These are phyloP conservation scores for Ceuthmochares aereus DNA, from an alignment of 2,113 vertebrate genomes.

Conservation along the genomic window DNA sequence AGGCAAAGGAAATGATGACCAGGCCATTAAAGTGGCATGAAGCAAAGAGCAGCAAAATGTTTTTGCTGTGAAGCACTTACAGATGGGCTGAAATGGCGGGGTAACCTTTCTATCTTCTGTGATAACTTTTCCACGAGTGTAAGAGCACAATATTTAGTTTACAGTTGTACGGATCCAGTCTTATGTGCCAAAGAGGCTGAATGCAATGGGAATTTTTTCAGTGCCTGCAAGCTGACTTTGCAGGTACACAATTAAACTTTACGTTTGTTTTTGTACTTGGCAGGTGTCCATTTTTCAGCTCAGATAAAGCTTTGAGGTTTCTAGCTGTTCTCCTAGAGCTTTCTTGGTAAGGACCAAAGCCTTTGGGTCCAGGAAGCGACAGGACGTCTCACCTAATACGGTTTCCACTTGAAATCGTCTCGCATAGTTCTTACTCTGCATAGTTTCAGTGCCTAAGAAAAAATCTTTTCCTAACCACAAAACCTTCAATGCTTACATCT, in stretches of 20 bases:
- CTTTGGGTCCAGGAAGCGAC: background rate
- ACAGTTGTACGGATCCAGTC: background rate
- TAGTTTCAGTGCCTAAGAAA: background rate
- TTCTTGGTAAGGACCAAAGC: background rate
- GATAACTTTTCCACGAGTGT: background rate
- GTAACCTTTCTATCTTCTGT: background rate
- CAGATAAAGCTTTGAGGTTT: background rate
- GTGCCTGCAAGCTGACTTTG: background rate
- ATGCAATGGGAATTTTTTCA: background rate
- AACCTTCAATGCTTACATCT: background rate
- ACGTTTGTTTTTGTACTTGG: background rate
- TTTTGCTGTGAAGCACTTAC: background rate
- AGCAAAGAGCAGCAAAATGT: background rate
- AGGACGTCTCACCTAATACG: background rate
- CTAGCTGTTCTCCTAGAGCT: background rate
- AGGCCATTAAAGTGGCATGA: rapidly evolving
- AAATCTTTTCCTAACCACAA: background rate
- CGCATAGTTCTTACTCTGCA: background rate
- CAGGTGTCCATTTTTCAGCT: background rate
- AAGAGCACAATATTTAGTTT: background rate
- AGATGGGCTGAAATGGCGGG: background rate
- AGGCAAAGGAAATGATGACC: background rate
- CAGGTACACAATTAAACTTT: background rate
- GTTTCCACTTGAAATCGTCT: background rate
- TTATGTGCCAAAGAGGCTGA: background rate